Evolutionary conservation across 2,797 vertebrate genomes (phyloP), one percentile per base, ranked within the genome.

Genomic region (Amblyraja radiata): DNA sequence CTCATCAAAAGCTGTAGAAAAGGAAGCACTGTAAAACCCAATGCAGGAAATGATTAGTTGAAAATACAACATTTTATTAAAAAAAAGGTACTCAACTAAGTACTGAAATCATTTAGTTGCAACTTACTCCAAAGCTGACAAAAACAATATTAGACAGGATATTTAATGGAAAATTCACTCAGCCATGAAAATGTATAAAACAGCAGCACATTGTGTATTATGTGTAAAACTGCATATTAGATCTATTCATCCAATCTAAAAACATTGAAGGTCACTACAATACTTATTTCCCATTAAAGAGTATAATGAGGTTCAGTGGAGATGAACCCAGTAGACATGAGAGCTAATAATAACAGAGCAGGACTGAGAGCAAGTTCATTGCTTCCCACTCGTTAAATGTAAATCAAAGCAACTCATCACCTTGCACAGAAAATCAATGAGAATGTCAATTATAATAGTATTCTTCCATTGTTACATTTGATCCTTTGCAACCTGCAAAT

Each of bases 1-100:
- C 96, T 98, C 98, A 97, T 98, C 98, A 97, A 99, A 99, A 98
- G 98, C 98, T 99, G 97, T 96, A 95, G 94, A 96, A 97, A 94
- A 95, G 95, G 95, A 95, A 96, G 96, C 95, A 97, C 96, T 97
- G 95, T 96, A 96, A 96, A 95, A 96, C 95, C 46, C 95, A 95
- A 96, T 94, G 94, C 90, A 97, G 94, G 96, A 88, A 94, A 93
- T 94, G 93, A 94, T 97, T 97, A 97, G 96, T 96, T 93, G 93
- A 90, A 94, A 93, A 14, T 63, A 65, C 80, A 83, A n/a, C 58
- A 86, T 86, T 86, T 86, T 63, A 58, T 54, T 54, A 25, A 58
- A 93, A 93, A 93, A 93, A 93, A n/a, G 90, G 1, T 93, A 88
- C 32, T 28, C 39, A 39, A 93, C 94, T 79, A 94, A 94, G 93